Evolutionary conservation across 1,140 invertebrate genomes (phyloP).

Genomic region (Drosophila ambigua): DNA sequence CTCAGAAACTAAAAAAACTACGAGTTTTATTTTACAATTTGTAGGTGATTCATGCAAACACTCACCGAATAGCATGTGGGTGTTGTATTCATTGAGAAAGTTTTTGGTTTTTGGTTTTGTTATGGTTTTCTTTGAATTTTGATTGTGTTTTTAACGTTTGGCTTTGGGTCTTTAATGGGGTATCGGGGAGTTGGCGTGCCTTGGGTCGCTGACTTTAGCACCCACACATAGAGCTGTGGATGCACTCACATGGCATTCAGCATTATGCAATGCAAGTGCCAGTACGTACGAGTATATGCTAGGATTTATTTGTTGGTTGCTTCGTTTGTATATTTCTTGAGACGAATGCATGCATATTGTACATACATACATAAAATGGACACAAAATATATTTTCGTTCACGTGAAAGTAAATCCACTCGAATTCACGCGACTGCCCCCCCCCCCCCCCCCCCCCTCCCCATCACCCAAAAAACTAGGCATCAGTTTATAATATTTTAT

Average conservation of each 20-base stretch:
- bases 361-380: no score
- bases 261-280: conserved; percentile 48
- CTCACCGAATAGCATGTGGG: conserved; percentile 39
- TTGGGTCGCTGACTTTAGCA: conserved; percentile 63
- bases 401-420: conserved; percentile 53
- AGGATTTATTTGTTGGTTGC: conserved; percentile 30
- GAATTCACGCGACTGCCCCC: conserved; percentile 17
- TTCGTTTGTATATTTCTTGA: conserved; percentile 13
- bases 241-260: conserved; percentile 33
- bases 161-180: conserved; percentile 19
- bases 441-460: not conserved
- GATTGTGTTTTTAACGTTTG: conserved; percentile 3
- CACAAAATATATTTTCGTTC: conserved; percentile 12
- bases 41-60: conserved; percentile 32
- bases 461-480: not conserved
- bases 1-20: not conserved
- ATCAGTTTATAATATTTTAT: conserved; percentile 3
- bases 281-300: conserved; percentile 6
- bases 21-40: conserved; percentile 1
- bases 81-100: conserved; percentile 66
- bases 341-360: not conserved
- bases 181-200: conserved; percentile 36
- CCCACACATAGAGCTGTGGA: conserved; percentile 18
- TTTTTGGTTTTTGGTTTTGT: conserved; percentile 48
- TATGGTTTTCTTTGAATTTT: conserved; percentile 35